phyloP scores from a whole-genome alignment of 2,113 vertebrate species.

The Nothobranchius kuhntae region DNA sequence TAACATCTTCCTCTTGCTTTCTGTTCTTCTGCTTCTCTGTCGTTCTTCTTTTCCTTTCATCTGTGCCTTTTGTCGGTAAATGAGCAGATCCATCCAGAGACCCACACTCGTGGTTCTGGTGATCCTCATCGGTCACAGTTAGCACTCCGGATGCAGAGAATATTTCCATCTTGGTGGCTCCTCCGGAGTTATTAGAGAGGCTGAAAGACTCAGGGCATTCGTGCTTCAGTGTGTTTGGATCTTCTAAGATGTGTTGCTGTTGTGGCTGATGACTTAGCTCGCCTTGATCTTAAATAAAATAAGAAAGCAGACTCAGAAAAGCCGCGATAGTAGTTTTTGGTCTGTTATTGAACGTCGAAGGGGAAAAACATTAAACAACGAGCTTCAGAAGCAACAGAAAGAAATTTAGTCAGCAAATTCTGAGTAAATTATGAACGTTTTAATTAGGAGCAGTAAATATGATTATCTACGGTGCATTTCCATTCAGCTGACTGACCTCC shows the following conservation, averaged over 20 bases:
- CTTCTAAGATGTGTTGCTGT: not conserved
- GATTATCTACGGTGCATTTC: slow-evolving; percentile 28
- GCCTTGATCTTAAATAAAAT: slow-evolving; percentile 27
- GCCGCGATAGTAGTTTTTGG: too few relatives aligned
- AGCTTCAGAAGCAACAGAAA: not conserved
- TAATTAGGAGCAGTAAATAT: not conserved
- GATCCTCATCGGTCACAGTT: slow-evolving; percentile 25
- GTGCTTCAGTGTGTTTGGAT: not conserved
- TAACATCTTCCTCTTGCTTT: not conserved
- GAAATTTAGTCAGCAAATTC: too few relatives aligned
- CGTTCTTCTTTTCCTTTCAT: not conserved
- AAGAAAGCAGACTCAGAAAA: not conserved
- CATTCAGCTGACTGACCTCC: slow-evolving; percentile 53
- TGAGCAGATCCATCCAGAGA: slow-evolving; percentile 35
- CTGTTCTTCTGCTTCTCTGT: not conserved
- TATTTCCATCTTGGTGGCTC: not conserved
- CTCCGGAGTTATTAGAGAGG: not conserved
- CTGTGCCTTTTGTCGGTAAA: slow-evolving; percentile 33
- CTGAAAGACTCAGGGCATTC: not conserved
- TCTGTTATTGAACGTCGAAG: too few relatives aligned
- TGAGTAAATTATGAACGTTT: too few relatives aligned
- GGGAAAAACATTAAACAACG: too few relatives aligned
- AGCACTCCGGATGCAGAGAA: not conserved
- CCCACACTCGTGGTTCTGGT: slow-evolving; percentile 43
- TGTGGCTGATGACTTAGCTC: not conserved